Evolutionary conservation across 2,797 vertebrate species (phyloP).

Genomic region (Onychomys arenicola): DNA sequence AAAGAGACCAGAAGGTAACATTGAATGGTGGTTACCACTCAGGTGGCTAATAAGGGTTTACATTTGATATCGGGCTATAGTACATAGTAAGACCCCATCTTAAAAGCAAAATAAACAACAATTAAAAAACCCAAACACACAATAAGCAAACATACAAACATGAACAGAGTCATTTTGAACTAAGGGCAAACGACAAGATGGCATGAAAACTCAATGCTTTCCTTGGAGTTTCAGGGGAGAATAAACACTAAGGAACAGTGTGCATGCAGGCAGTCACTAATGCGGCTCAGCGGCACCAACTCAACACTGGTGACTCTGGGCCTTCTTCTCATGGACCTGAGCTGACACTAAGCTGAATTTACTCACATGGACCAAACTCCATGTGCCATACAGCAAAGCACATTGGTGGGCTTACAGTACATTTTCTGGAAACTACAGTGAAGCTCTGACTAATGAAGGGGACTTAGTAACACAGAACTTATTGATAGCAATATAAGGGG

Average conservation of each 20-base stretch:
- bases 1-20: conserved; percentile 7
- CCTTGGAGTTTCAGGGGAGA: background rate
- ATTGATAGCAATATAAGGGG: background rate
- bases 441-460: conserved; percentile 15
- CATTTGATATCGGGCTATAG: background rate
- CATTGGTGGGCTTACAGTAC: conserved; percentile 5
- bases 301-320: background rate
- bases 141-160: background rate
- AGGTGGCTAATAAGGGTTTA: background rate
- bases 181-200: background rate
- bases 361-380: background rate
- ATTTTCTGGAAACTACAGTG: background rate
- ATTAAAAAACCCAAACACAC: background rate
- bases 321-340: background rate
- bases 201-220: background rate
- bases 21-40: background rate
- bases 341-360: background rate
- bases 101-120: background rate
- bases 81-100: background rate
- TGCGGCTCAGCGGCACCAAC: background rate
- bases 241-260: background rate
- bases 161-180: background rate
- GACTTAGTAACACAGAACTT: background rate
- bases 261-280: background rate
- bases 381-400: background rate